Conservation (phyloP, 1,140 invertebrate genomes). For the Drosophila erecta region DNA sequence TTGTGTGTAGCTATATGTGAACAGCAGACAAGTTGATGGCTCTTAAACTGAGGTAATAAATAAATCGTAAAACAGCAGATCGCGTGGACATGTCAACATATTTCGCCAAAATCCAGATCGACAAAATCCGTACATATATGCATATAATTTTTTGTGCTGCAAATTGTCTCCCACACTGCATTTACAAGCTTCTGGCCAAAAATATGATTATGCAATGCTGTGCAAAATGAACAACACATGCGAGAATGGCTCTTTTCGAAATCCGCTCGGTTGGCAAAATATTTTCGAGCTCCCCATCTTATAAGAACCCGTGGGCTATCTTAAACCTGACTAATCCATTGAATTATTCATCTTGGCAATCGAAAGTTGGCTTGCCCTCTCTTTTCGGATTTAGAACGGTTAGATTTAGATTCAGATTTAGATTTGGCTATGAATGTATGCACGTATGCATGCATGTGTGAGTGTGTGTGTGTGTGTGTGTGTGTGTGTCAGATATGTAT, state of each 20-base stretch:
- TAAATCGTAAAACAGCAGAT: not conserved
- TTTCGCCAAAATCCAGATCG: not conserved
- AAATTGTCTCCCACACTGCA: slow-evolving; percentile 1
- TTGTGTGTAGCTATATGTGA: no score
- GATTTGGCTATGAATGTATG: no score
- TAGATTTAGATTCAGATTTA: no score
- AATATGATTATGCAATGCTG: slow-evolving; percentile 2
- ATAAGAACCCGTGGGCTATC: not conserved
- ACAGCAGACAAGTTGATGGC: not conserved
- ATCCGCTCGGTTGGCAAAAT: slow-evolving; percentile 2
- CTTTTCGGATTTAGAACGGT: slow-evolving; percentile 1
- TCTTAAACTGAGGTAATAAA: not conserved
- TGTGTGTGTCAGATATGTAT: no score
- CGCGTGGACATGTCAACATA: not conserved
- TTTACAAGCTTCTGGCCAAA: slow-evolving; percentile 1
- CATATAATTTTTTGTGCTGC: not conserved
- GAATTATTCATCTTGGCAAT: slow-evolving; percentile 11
- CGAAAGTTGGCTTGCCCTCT: slow-evolving; percentile 8
- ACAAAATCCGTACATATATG: not conserved
- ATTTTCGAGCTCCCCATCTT: not conserved
- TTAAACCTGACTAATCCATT: slow-evolving; percentile 2
- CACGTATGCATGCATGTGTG: not conserved
- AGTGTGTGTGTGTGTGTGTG: no score
- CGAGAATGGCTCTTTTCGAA: not conserved
- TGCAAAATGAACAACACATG: no score